Evolutionary conservation across 2,888 invertebrate species (phyloP), one percentile per base, ranked within the genome.

Genomic region (Antitype chi): DNA sequence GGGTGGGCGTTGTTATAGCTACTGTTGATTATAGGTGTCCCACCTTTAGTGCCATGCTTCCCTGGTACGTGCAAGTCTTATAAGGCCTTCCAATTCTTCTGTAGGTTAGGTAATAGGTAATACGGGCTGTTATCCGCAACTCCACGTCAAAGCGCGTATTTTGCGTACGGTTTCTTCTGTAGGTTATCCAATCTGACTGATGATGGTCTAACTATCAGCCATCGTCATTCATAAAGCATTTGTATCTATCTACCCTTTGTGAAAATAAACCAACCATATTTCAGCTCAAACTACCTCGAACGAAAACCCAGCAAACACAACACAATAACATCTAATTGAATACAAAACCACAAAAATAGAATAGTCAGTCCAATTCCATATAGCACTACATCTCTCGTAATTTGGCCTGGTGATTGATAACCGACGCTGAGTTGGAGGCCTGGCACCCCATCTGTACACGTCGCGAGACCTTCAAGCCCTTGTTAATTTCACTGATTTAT

Each of bases 401-500:
- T 87, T 87, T 76, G 80, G 80, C 38, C 52, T 66, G 59, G 83
- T 89, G 87, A 87, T 87, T 89, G 87, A 87, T 87, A 83, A 75
- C 87, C 47, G 67, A 25, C 47, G 67, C 74, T 52, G 52, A 43
- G 85, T 60, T 70, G 59, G 86, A 70, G 66, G 47, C 70, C 78
- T 80, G 83, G 68, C 80, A 78, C 64, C 74, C 87, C 87, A 87
- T 87, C 89, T 87, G 89, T 89, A 74, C 85, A 82, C 82, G 89
- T 87, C 87, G 55, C 72, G 28, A 15, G 85, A 78, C 78, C 75
- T 87, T 59, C 74, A 84, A 84, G 80, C n/a, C 57, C 75, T 70
- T 77, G 80, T 77, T 89, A 82, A 88, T 89, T 89, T 87, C 68
- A 79, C 76, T 85, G 87, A 89, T 87, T 87, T 89, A 89, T 87